Conservation (phyloP, 2,113 vertebrate genomes). For the Mastomys coucha region DNA sequence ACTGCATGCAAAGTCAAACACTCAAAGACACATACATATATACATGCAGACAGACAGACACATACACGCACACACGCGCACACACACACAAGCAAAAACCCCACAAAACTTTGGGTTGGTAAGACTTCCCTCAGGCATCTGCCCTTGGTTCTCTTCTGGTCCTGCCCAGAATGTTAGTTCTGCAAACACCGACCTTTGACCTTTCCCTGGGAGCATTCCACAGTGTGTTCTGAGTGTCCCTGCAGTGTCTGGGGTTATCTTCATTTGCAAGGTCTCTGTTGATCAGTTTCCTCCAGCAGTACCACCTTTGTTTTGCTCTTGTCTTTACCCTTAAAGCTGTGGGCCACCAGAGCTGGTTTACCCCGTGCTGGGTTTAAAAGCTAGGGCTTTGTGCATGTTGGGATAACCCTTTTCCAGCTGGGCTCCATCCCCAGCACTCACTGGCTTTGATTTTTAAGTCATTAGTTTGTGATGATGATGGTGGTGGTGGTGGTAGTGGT, state of each 20-base stretch:
- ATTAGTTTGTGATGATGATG: background rate
- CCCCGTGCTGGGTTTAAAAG: background rate
- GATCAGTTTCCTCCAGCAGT: background rate
- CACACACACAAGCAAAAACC: background rate
- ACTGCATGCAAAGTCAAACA: background rate
- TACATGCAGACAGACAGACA: background rate
- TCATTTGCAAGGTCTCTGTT: background rate
- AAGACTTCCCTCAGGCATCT: background rate
- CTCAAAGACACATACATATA: background rate
- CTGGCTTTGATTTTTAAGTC: background rate
- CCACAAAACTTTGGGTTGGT: background rate
- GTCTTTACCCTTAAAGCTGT: background rate
- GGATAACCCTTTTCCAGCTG: background rate
- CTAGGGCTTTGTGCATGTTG: background rate
- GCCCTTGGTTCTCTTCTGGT: constrained; percentile 26
- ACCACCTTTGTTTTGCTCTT: background rate
- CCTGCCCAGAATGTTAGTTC: background rate
- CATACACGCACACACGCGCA: background rate
- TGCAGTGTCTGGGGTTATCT: background rate
- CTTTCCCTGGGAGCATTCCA: background rate
- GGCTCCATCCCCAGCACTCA: background rate
- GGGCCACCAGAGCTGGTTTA: background rate
- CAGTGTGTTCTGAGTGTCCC: background rate
- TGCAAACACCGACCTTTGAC: background rate
- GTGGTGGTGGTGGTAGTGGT: background rate